Evolutionary conservation across 2,888 invertebrate genomes (phyloP).

Genomic region (Ennomos erosarius): DNA sequence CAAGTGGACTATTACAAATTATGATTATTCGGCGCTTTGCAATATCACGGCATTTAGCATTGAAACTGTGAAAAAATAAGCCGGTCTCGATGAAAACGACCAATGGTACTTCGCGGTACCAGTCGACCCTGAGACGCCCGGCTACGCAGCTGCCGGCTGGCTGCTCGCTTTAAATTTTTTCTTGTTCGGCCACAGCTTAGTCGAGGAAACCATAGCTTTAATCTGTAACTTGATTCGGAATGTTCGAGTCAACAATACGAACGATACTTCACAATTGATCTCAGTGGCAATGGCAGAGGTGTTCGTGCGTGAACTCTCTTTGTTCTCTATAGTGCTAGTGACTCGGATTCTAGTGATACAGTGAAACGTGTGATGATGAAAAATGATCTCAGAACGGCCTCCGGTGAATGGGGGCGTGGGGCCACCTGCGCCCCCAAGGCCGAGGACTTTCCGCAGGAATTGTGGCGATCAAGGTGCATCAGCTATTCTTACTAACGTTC

Average conservation of each 20-base stretch:
- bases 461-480: conserved; percentile 85
- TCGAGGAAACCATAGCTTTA: conserved; percentile 45
- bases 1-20: conserved; percentile 53
- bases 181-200: conserved; percentile 49
- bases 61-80: conserved; percentile 70
- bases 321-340: conserved; percentile 43
- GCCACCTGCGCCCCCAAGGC: conserved; percentile 72
- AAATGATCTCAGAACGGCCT: conserved; percentile 79
- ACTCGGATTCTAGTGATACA: conserved; percentile 53
- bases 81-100: conserved; percentile 62
- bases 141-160: conserved; percentile 68
- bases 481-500: conserved; percentile 49
- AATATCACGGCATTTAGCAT: conserved; percentile 60
- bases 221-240: conserved; percentile 43
- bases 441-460: conserved; percentile 82
- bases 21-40: conserved; percentile 53
- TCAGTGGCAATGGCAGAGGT: conserved; percentile 39
- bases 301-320: conserved; percentile 38
- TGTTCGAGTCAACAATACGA: conserved; percentile 45
- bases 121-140: conserved; percentile 78
- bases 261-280: conserved; percentile 35
- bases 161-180: conserved; percentile 55
- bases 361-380: conserved; percentile 72
- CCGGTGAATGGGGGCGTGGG: conserved; percentile 73
- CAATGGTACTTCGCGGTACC: conserved; percentile 60